These are phyloP conservation scores for Paraescarpia echinospica DNA, from an alignment of 1,140 invertebrate genomes.

Conservation along the genomic window DNA sequence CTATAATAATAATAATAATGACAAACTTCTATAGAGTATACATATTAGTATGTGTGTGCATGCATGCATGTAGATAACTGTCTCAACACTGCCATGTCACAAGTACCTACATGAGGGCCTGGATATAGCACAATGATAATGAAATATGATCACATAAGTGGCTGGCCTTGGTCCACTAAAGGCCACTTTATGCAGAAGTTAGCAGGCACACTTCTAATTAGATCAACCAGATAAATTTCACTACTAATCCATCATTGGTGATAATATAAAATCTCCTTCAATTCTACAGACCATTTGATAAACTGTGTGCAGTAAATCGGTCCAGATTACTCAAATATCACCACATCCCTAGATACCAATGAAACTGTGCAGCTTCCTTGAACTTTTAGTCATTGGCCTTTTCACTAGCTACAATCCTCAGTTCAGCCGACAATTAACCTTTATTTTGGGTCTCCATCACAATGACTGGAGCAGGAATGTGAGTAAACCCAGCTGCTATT, in stretches of 20 bases:
- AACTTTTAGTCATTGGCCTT: not conserved
- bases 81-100: not conserved
- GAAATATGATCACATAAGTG: not conserved
- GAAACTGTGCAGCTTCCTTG: not conserved
- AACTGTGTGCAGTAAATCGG: not conserved
- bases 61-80: not conserved
- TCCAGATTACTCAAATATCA: not conserved
- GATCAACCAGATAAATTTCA: not conserved
- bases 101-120: not conserved
- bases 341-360: not conserved
- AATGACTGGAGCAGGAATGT: not conserved
- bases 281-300: not conserved
- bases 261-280: too few species aligned
- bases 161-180: not conserved
- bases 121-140: not conserved
- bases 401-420: not conserved
- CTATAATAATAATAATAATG: too few species aligned
- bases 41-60: too few species aligned
- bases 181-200: not conserved
- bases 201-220: not conserved
- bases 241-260: not conserved
- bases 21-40: too few species aligned
- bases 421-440: not conserved
- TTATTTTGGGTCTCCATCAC: not conserved
- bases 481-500: not conserved